Evolutionary conservation across 2,888 invertebrate species (phyloP).

Genomic region (Glyphotaelius pellucidus): DNA sequence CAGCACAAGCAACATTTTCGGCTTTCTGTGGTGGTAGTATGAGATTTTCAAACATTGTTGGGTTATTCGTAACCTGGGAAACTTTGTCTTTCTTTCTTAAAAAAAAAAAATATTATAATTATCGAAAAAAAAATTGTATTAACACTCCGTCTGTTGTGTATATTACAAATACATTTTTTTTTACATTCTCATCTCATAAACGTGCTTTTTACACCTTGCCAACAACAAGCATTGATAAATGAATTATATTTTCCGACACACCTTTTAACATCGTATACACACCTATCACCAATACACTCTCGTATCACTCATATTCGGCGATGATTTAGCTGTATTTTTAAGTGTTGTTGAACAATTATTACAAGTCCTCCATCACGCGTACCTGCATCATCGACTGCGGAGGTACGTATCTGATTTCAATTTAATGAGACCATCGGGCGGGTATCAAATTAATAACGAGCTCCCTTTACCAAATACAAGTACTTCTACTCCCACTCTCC

Average conservation of each 20-base stretch:
- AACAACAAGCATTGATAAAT: background rate
- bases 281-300: background rate
- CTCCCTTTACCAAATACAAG: background rate
- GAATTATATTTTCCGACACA: background rate
- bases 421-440: constrained; percentile 26
- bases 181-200: background rate
- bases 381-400: background rate
- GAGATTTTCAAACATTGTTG: no score
- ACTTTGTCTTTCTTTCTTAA: no score
- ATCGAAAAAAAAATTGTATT: no score
- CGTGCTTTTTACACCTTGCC: background rate
- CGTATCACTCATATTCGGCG: background rate
- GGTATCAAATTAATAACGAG: constrained; percentile 2
- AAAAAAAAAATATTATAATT: no score
- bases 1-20: no score
- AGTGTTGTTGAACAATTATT: background rate
- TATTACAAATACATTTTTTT: no score
- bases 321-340: background rate
- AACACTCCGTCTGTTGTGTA: no score
- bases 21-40: no score
- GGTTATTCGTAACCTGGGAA: no score
- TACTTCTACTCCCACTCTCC: background rate
- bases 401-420: constrained; percentile 8
- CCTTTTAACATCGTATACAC: background rate
- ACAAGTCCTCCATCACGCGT: background rate